Base-by-base conservation (phyloP, 2,888 invertebrate species). In the Cephus spinipes region DNA sequence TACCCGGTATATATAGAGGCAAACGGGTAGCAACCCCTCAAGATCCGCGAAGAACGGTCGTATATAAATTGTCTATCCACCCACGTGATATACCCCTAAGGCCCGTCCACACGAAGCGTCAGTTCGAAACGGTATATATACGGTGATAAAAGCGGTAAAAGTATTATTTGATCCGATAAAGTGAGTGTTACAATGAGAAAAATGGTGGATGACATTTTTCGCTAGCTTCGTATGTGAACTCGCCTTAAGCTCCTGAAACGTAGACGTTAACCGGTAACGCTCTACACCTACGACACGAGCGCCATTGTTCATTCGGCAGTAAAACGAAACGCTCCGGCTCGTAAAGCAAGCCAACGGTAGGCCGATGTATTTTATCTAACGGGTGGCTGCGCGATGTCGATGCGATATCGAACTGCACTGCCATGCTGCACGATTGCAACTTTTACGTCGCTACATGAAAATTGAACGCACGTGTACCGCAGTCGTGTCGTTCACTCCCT, bases 251-350 rank as follows among this genome's bases (percentile, higher is more conserved):
- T 31, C 23, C 12, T 3, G 32, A 15, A 31, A 31, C 33, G 31
- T 33, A 32, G 31, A 71, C 71, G 31, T 71, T 79, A 79, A 76
- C 79, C 79, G 81, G 35, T 36, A 36, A 68, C 77, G 74, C 55
- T 55, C 55, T 73, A 69, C 71, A 71, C 40, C 0, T 23, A 30
- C 77, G 76, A 77, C 76, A 71, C 55, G 12, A 33, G 35, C 68
- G 71, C 75, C 73, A 77, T 75, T 78, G 77, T 80, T 77, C 71
- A 36, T n/a, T 15, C 76, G 69, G 77, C 78, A 77, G 79, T 82
- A 82, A 82, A 80, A 77, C 77, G 82, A 78, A 81, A 81, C 76
- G 76, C n/a, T 76, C 55, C 23, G 55, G 74, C 77, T 82, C 82
- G 80, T 82, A 80, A 82, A 82, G 82, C 68, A 69, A 76, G 73